Evolutionary conservation across 2,113 vertebrate genomes (phyloP).

Genomic region (Mirounga angustirostris): DNA sequence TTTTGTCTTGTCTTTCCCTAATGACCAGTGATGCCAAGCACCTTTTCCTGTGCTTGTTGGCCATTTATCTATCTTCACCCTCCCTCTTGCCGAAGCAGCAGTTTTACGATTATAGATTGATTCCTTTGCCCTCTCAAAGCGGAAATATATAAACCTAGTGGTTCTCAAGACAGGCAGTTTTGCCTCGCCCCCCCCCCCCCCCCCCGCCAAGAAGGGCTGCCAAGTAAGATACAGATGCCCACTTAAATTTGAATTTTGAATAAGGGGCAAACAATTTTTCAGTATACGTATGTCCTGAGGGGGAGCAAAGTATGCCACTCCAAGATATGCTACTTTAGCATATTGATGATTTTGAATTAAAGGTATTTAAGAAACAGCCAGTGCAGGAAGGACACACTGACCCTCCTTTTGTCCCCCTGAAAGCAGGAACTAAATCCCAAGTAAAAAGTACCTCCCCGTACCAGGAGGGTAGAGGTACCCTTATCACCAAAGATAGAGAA

Average conservation of each 20-base stretch:
- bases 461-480: neutral
- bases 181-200: neutral
- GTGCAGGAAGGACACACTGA: neutral
- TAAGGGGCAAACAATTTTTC: neutral
- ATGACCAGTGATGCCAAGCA: neutral
- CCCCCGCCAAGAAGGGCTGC: neutral
- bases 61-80: neutral
- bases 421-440: neutral
- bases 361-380: neutral
- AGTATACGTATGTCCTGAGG: neutral
- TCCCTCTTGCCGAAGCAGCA: neutral
- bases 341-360: neutral
- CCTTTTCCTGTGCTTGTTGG: neutral
- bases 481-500: neutral
- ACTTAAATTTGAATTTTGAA: constrained; percentile 43
- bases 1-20: neutral
- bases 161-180: neutral
- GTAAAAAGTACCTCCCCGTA: neutral
- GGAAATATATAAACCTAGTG: neutral
- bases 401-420: neutral
- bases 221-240: neutral
- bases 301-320: neutral
- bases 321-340: neutral
- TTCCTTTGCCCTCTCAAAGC: constrained; percentile 8
- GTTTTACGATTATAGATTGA: neutral